Conservation (phyloP, 92 coral and sea anemone genomes). For the Montipora capitata region DNA sequence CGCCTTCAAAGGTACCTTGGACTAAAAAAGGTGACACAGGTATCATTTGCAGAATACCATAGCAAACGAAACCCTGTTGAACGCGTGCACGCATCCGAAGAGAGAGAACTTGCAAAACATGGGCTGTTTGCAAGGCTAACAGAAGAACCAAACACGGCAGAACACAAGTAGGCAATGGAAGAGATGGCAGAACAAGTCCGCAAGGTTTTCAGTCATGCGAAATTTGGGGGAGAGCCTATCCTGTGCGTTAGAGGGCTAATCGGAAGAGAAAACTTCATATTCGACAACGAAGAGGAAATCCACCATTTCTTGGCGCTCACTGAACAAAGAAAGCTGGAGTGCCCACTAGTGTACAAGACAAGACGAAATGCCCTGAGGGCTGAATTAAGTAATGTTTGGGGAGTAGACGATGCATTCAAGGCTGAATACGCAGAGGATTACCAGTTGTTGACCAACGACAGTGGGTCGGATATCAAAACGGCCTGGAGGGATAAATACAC, state of each 20-base stretch:
- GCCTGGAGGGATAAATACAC: constrained; percentile 39
- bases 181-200: constrained; percentile 21
- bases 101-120: constrained; percentile 48
- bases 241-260: constrained; percentile 7
- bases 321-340: constrained; percentile 17
- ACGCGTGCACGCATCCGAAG: constrained; percentile 51
- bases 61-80: constrained; percentile 64
- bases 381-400: constrained; percentile 24
- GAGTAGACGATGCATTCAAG: constrained; percentile 3
- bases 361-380: neutral
- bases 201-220: constrained; percentile 13
- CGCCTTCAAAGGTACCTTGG: constrained; percentile 27
- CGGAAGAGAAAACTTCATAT: constrained; percentile 22
- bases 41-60: constrained; percentile 60
- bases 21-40: constrained; percentile 32
- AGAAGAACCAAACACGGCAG: constrained; percentile 15
- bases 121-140: constrained; percentile 27
- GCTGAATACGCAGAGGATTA: constrained; percentile 42
- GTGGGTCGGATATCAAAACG: neutral
- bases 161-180: constrained; percentile 22
- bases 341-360: neutral
- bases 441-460: constrained; percentile 15
- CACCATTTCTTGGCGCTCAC: constrained; percentile 4
- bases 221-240: constrained; percentile 28
- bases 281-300: constrained; percentile 30